Evolutionary conservation across 2,797 vertebrate genomes (phyloP).

Genomic region (Apogon talboti): DNA sequence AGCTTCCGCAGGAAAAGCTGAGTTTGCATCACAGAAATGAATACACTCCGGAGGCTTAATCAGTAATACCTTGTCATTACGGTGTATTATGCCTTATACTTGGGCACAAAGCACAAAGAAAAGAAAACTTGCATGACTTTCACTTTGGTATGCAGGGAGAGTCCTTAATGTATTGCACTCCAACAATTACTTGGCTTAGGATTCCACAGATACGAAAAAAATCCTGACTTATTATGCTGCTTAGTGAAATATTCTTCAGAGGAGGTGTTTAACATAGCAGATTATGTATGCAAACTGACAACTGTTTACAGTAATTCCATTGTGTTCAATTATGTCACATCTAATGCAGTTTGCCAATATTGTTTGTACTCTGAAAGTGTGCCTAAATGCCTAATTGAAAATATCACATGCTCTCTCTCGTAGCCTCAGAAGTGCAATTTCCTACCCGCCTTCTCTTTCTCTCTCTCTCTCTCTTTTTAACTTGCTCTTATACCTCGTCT

Average conservation of each 20-base stretch:
- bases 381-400: conserved; percentile 44
- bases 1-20: conserved; percentile 21
- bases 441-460: not conserved
- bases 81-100: not conserved
- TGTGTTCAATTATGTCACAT: conserved; percentile 45
- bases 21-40: conserved; percentile 14
- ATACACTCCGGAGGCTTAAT: conserved; percentile 26
- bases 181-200: conserved; percentile 1
- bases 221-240: conserved; percentile 15
- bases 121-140: not conserved
- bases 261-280: conserved; percentile 11
- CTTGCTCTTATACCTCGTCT: not conserved
- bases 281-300: conserved; percentile 33
- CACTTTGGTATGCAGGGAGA: not conserved
- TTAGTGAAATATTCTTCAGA: conserved; percentile 16
- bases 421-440: conserved; percentile 20
- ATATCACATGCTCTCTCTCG: not conserved
- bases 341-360: conserved; percentile 14
- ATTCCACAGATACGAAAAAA: conserved; percentile 15
- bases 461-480: not conserved
- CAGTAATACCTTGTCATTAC: conserved; percentile 19
- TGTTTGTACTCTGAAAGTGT: conserved; percentile 35
- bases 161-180: not conserved
- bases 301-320: conserved; percentile 28
- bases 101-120: not conserved